Conservation (phyloP, 2,797 vertebrate genomes). For the Acropternis orthonyx region DNA sequence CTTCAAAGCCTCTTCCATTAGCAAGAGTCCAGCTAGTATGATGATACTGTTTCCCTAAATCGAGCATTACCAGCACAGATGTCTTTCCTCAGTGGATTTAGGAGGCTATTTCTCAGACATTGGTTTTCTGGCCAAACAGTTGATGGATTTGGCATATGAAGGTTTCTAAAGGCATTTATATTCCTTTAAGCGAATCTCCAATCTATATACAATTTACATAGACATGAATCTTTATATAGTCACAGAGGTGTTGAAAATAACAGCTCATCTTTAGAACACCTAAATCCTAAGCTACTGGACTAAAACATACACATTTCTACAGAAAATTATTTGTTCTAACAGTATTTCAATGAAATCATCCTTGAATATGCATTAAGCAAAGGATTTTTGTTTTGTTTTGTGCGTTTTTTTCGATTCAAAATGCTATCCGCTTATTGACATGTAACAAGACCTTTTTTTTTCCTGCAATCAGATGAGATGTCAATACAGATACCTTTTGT, state of each 20-base stretch:
- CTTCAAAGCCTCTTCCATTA: neutral
- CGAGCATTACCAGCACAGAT: neutral
- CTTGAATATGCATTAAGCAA: neutral
- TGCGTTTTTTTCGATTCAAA: neutral
- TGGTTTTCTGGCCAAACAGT: neutral
- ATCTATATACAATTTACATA: neutral
- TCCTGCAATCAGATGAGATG: neutral
- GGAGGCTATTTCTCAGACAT: fast-evolving
- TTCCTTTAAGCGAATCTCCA: neutral
- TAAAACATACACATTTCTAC: neutral
- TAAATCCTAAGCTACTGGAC: neutral
- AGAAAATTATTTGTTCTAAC: neutral
- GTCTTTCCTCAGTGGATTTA: neutral
- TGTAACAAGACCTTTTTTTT: neutral
- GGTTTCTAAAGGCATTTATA: neutral
- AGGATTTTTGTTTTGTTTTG: neutral
- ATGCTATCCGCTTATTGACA: neutral
- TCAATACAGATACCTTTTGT: neutral
- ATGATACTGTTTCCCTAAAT: neutral
- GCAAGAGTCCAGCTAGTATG: neutral
- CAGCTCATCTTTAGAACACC: neutral
- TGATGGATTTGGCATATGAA: neutral
- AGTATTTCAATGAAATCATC: neutral
- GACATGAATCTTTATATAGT: neutral
- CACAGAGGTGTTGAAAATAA: neutral